Evolutionary conservation across 2,797 vertebrate species (phyloP), one percentile per base, ranked within the genome.

Genomic region (Vultur gryphus): DNA sequence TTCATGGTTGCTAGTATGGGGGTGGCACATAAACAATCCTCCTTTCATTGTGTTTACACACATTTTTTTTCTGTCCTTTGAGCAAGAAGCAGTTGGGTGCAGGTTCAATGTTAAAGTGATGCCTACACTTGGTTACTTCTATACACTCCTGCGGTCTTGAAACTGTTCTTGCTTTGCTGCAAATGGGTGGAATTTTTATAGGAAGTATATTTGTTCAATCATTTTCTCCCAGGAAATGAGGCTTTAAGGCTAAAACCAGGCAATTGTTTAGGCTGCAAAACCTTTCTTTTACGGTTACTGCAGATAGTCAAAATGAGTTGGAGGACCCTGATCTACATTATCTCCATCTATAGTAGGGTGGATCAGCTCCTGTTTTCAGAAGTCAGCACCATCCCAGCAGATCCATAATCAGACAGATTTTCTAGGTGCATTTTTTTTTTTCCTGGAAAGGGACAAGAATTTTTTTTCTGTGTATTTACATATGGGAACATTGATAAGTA

Each of bases 1-100:
- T 91, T 96, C 95, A 88, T 51, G 67, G 93, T 8, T 94, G 87
- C 87, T 84, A 21, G 35, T 75, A 28, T 69, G 78, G 78, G 65
- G 83, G 86, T 84, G 49, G 84, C 89, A 85, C 87, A 96, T 94
- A 96, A 97, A 93, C 92, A 89, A 89, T 92, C 46, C 11, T 89
- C 75, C 75, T 94, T 83, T 81, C 81, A 35, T 52, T 75, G 66
- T 95, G 86, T 94, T 92, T 94, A 44, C 49, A 51, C 69, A 85
- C 43, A 15, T 49, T 87, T 85, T 69, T 55, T 79, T 16, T 16
- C 73, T 77, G 69, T 85, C 65, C 52, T 95, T 93, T 59, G 58
- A 85, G 41, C 37, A 85, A 54, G 64, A 83, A 92, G 80, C 23
- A 37, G 28, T 58, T 0, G 2, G 79, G 61, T 55, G 57, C 46